These are phyloP conservation scores for Chelidonichthys spinosus DNA, from an alignment of 2,797 vertebrate species.

Conservation along the genomic window DNA sequence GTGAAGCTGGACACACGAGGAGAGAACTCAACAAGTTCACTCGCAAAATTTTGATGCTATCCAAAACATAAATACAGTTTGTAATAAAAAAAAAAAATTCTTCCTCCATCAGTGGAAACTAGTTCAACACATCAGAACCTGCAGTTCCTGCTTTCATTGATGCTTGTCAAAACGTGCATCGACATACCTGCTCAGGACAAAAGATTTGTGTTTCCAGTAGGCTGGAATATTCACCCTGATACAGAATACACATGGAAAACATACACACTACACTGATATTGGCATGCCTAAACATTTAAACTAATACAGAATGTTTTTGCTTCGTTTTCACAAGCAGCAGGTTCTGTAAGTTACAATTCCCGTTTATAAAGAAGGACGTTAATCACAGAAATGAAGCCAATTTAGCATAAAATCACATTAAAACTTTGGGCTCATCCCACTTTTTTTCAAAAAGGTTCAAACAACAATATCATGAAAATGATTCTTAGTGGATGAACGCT, in stretches of 20 bases:
- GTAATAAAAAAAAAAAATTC: background rate
- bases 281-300: background rate
- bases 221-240: constrained; percentile 3
- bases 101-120: background rate
- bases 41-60: background rate
- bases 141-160: constrained; percentile 11
- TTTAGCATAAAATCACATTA: background rate
- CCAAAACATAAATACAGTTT: background rate
- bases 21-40: too few relatives aligned
- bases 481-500: background rate
- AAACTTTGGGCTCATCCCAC: background rate
- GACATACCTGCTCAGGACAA: constrained; percentile 14
- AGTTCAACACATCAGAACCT: constrained; percentile 2
- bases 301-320: background rate
- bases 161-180: constrained; percentile 47
- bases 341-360: background rate
- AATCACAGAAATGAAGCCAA: background rate
- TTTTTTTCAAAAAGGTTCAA: background rate
- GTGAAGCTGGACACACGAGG: background rate
- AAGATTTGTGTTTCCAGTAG: background rate
- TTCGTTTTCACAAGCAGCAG: background rate
- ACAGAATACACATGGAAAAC: background rate
- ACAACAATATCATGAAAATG: background rate
- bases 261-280: background rate
- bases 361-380: background rate